Base-by-base conservation (phyloP, 2,113 vertebrate genomes). In the Limnothrissa miodon region DNA sequence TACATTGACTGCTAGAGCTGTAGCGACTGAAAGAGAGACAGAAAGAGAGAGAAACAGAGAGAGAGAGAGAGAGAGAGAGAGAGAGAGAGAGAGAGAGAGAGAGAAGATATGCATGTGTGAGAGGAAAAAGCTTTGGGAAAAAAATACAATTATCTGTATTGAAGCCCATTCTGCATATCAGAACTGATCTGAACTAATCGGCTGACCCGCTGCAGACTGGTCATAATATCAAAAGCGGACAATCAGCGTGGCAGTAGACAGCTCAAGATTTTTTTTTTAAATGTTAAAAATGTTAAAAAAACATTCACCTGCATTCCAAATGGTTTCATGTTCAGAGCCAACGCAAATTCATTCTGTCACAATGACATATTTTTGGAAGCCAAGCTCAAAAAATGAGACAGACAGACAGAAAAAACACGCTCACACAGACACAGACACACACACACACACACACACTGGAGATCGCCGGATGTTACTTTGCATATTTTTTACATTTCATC, bases 1-100 rank as follows among this genome's bases (percentile, higher is more conserved):
- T 91, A 90, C 91, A 93, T 89, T 82, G 88, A 92, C 88, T 89
- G 90, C 81, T 90, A 92, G 88, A 91, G 87, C 86, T 85, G 84
- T 83, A 87, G 85, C 56, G 19, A n/a, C n/a, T n/a, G n/a, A n/a
- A n/a, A n/a, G 86, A 1, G 53, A 2, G 13, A 83, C 33, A 59
- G 86, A 81, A 59, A 84, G n/a, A 39, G 84, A 87, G 9, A 45
- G 44, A 81, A 45, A 81, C 62, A 81, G 53, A 66, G 82, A 82
- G 51, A 80, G 86, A 48, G 53, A 48, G 59, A 81, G 80, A 15
- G 21, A 79, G 81, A 45, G 53, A 80, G 45, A 81, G 78, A 78
- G 70, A 86, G 79, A 80, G 70, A 48, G 80, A 78, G 53, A 87
- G 36, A 83, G 74, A 42, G 83, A 78, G 66, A 81, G 48, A 85